Evolutionary conservation across 2,888 invertebrate species (phyloP), one percentile per base, ranked within the genome.

Genomic region (Matsumyia berberina): DNA sequence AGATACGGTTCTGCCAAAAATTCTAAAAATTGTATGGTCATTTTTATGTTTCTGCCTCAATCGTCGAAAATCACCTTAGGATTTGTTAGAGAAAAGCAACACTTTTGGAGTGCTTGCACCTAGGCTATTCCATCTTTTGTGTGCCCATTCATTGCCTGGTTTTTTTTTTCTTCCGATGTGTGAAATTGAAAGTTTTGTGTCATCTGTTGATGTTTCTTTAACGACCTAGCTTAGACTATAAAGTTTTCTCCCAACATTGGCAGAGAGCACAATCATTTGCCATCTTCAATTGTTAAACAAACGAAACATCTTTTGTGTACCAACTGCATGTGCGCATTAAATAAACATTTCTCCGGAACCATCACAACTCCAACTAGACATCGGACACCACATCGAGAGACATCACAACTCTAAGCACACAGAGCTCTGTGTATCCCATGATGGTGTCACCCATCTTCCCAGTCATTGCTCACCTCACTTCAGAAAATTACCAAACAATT

Each of bases 241-340:
- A 2, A 17, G 7, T 0, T 9, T 6, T 15, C 7, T 42, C 7
- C 8, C 15, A 5, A 15, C 5, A n/a, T n/a, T 15, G 2, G 42
- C 3, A 17, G 4, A 4, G 24, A 24, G 24, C 4, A 24, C 1
- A 24, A 4, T 24, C 24, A 24, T 24, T 1, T 4, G 24, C 24
- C 1, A 24, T 24, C 24, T 1, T 24, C 24, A 24, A 24, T 24
- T 24, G 24, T 24, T 24, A 24, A 24, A 4, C 24, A 24, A 24
- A 24, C 24, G 42, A 42, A 5, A 24, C 24, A 24, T 2, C 1
- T 1, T 24, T 24, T 24, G 24, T 24, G 24, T 24, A 15, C 31
- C 15, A 58, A 31, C 2, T 58, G 58, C 58, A 58, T 58, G 4
- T 58, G 57, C 57, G 57, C 37, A 57, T 19, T 57, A 24, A 19